These are phyloP conservation scores for Eupleurogrammus muticus DNA, from an alignment of 2,797 vertebrate genomes.

Conservation along the genomic window DNA sequence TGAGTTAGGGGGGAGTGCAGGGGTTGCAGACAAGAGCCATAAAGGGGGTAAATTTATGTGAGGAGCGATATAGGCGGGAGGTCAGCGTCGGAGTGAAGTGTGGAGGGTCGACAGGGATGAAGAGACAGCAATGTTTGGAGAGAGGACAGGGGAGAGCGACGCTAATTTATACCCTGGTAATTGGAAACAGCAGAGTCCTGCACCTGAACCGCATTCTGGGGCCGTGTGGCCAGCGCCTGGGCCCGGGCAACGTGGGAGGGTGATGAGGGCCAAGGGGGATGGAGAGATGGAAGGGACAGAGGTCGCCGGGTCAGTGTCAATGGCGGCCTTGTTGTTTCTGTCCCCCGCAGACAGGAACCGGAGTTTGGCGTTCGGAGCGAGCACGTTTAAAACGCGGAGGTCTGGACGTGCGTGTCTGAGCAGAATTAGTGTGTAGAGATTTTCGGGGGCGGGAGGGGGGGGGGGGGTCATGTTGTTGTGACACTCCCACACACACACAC, in stretches of 20 bases:
- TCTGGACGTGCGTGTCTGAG: conserved; percentile 47
- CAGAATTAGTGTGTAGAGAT: conserved; percentile 65
- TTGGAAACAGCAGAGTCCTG: conserved; percentile 84
- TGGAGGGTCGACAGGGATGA: conserved; percentile 80
- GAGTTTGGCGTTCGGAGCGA: conserved; percentile 28
- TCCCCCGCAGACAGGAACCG: conserved; percentile 66
- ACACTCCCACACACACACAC: conserved; percentile 68
- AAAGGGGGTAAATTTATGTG: conserved; percentile 84
- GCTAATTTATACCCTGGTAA: conserved; percentile 86
- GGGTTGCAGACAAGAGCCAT: conserved; percentile 79
- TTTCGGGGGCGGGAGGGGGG: no score
- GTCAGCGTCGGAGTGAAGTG: conserved; percentile 78
- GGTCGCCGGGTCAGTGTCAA: conserved; percentile 80
- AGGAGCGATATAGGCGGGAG: conserved; percentile 62
- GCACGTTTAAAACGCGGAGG: no score
- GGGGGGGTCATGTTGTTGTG: conserved; percentile 79
- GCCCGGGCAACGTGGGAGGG: conserved; percentile 74
- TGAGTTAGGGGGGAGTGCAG: conserved; percentile 73
- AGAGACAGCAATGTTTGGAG: conserved; percentile 80
- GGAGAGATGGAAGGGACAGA: conserved; percentile 52
- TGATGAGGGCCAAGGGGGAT: conserved; percentile 63
- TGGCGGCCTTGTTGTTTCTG: conserved; percentile 80
- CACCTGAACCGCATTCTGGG: conserved; percentile 84
- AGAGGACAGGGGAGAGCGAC: conserved; percentile 75
- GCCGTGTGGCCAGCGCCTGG: conserved; percentile 50